Evolutionary conservation across 2,888 invertebrate genomes (phyloP), one percentile per base, ranked within the genome.

Genomic region (Synanthedon tipuliformis): DNA sequence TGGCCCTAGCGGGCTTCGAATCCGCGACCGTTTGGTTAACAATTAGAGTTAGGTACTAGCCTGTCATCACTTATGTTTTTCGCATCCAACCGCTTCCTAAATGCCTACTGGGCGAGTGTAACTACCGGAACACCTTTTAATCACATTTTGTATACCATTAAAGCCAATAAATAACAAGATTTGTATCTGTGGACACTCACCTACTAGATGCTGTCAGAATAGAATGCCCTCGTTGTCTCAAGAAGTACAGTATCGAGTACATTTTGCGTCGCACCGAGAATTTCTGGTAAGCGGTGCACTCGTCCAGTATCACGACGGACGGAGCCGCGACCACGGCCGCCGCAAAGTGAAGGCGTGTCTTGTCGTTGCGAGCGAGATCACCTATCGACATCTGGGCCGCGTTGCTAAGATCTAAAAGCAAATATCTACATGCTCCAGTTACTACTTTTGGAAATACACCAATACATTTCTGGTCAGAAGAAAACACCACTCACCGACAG

Each of bases 321-420:
- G 85, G 85, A 0, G 83, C 81, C 0, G 75, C 85, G 1, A 84
- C 59, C 5, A 81, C 71, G 0, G 83, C 79, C 0, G 78, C 73
- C 0, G 71, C 77, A 61, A 86, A 83, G 55, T 73, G 69, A 8
- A 84, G 54, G 0, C 78, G 69, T 0, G 63, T 61, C 13, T 50
- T 56, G 23, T 69, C 65, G 12, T 55, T 59, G 3, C 54, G 40
- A 4, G 54, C 54, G 1, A 68, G 59, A n/a, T 58, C 27, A 2
- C 55, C 40, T 4, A 68, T 62, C 4, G 54, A 34, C 0, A 54
- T 60, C n/a, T 57, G 16, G 2, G 54, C 56, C 18, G 57, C 51
- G 13, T 57, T 55, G 16, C 55, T 54, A 5, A 67, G 55, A 49
- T 64, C 66, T 67, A 16, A 16, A 34, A 34, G 34, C 34, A 8